Percentiles rank a stretch among this genome's conserved stretches.
These are phyloP conservation scores for Strigamia crassipes DNA, from an alignment of 2,888 invertebrate species.

Conservation along the genomic window DNA sequence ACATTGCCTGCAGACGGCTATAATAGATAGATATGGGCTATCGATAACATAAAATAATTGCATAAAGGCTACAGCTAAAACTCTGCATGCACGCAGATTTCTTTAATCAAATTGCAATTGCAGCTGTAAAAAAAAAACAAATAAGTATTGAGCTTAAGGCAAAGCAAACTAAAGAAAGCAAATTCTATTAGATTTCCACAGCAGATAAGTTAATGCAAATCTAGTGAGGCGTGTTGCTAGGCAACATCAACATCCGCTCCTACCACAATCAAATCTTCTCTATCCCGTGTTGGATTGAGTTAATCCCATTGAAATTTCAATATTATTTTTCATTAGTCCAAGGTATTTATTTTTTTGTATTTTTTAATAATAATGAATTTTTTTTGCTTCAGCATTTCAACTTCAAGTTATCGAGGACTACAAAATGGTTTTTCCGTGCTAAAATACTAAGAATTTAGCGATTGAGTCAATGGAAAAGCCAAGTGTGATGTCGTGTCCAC, in stretches of 20 bases:
- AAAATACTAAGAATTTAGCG: constrained; percentile 14
- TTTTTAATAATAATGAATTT: not conserved
- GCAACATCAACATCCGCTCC: constrained; percentile 38
- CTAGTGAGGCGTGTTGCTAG: constrained; percentile 28
- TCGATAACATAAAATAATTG: not conserved
- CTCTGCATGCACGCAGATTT: not conserved
- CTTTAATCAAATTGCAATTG: constrained; percentile 35
- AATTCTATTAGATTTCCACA: constrained; percentile 37
- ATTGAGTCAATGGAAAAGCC: constrained; percentile 30
- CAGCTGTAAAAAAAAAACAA: not conserved
- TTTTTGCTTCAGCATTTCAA: not conserved
- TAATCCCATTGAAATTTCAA: constrained; percentile 24
- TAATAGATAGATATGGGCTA: constrained; percentile 14
- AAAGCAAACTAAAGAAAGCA: constrained; percentile 26
- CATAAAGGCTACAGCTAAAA: not conserved
- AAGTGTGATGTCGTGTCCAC: constrained; percentile 38
- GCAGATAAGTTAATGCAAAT: constrained; percentile 40
- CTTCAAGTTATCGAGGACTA: not conserved
- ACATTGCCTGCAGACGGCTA: not conserved
- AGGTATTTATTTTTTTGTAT: not conserved
- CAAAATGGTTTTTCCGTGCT: not conserved
- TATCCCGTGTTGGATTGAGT: constrained; percentile 23
- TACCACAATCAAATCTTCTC: constrained; percentile 27
- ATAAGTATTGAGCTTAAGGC: constrained; percentile 34
- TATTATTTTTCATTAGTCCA: constrained; percentile 14